Evolutionary conservation across 2,113 vertebrate genomes (phyloP), one percentile per base, ranked within the genome.

Genomic region (Python bivittatus): DNA sequence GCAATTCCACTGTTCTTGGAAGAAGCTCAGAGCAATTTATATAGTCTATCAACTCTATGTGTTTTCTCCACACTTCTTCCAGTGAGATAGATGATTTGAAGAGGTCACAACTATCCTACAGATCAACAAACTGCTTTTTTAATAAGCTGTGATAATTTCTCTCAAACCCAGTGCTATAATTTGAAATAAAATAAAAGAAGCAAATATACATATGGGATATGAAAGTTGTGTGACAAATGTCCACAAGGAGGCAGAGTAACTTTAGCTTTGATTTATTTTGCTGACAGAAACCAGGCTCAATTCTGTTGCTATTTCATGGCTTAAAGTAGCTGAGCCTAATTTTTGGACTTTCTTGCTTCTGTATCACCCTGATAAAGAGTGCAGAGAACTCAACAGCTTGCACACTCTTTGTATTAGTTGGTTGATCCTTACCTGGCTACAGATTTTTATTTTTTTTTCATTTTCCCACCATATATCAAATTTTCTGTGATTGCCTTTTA

Each of bases 231-330:
- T 52, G 44, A 15, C 25, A 27, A 13, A 3, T 2, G 25, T 33
- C 93, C 93, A 89, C 54, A 33, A 93, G 91, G 22, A 88, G 93
- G 79, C 91, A 83, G 60, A 53, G 25, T 29, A 84, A 52, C 56
- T 86, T 84, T 56, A 85, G 11, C 33, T 25, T 85, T 64, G 33
- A 9, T 2, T 42, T 17, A 0, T 87, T 92, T 29, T 54, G 20
- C n/a, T 27, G 10, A 5, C n/a, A n/a, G 9, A 15, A 84, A 17
- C 54, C 53, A 57, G 2, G 22, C 10, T 22, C 64, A 22, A 6
- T 48, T 48, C 48, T 6, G 48, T 6, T 15, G 10, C 42, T 23
- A 20, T 2, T 33, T 83, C 23, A 48, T 48, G 48, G 48, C 48
- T 48, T 48, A 48, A 48, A 48, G 48, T 48, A 48, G 48, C 44